Percentiles rank a stretch among this genome's conserved stretches.
phyloP scores from a whole-genome alignment of 2,797 vertebrate species.

The Manis pentadactyla region DNA sequence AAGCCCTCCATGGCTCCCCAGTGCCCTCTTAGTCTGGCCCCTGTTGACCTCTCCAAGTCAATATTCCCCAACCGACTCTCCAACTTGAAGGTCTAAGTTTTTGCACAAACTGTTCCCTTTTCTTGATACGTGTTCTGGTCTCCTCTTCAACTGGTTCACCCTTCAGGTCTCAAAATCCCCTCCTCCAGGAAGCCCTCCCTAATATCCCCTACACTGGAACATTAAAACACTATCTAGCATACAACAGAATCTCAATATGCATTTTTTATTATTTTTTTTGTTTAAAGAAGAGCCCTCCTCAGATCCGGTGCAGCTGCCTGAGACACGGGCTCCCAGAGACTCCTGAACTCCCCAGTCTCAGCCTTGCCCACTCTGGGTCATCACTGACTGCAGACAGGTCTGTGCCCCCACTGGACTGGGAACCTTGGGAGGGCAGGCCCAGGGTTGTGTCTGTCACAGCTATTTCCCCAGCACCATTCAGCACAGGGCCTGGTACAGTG shows the following conservation, averaged over 20 bases:
- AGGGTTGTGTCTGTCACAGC: neutral
- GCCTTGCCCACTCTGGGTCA: neutral
- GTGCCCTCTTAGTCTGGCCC: neutral
- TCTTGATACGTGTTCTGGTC: neutral
- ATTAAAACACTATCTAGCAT: too few species aligned
- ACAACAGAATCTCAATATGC: too few species aligned
- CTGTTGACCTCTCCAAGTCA: neutral
- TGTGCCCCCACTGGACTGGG: neutral
- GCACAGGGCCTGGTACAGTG: neutral
- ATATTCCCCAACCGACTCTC: neutral
- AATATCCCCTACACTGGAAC: neutral
- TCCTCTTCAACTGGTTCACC: neutral
- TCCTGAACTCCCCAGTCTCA: neutral
- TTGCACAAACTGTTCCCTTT: neutral
- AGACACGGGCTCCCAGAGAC: neutral
- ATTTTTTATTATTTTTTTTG: too few species aligned
- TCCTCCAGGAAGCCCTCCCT: slow-evolving; percentile 16
- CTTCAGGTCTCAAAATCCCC: neutral
- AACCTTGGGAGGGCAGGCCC: neutral
- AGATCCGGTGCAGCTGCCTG: too few species aligned
- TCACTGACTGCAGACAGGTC: neutral
- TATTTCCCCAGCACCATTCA: neutral
- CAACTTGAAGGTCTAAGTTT: neutral
- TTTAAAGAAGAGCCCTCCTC: neutral
- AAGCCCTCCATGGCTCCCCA: neutral